Evolutionary conservation across 2,888 invertebrate species (phyloP), one percentile per base, ranked within the genome.

Genomic region (Herminia tarsipennalis): DNA sequence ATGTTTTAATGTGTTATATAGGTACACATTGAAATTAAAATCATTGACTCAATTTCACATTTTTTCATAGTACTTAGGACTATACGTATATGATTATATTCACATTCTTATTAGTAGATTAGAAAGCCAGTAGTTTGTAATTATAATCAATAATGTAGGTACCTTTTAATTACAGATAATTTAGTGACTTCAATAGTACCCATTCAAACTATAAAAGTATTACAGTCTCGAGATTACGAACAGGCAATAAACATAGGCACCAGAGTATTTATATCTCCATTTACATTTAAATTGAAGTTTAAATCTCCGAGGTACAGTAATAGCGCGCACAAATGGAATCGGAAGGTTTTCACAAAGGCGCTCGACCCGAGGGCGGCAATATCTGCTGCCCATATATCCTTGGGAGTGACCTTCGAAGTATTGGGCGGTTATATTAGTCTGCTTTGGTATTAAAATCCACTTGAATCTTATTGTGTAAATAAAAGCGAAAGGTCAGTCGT

Each of bases 211-310:
- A 3, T 5, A 13, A 1, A 33, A n/a, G 12, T 21, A 24, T 24
- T 10, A 17, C 35, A 35, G 3, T 24, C 5, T 5, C 22, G 13
- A 41, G 33, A 41, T 41, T 18, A 18, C 25, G 9, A 5, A 5
- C 27, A 5, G 14, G 5, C 17, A 18, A 16, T 20, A 33, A 41
- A 33, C 32, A 33, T 18, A 27, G 18, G 6, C 17, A 12, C 27
- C 12, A 21, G 14, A 25, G 13, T 41, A 41, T 33, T 41, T 39
- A 39, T 39, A 39, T 13, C 32, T 21, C 20, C 10, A 33, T 41
- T 41, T 16, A 41, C 40, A 41, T 41, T 41, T 41, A 41, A 33
- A 41, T 41, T 33, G 33, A 17, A 27, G 33, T 27, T 27, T 18
- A 40, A 33, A 27, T 34, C 40, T 41, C 40, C 1, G 9, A 33